A percentile compares a stretch with the other conserved stretches of the same genome.
Conservation (phyloP, 37 sponge, comb jelly and placozoan species). For the Corticium candelabrum region DNA sequence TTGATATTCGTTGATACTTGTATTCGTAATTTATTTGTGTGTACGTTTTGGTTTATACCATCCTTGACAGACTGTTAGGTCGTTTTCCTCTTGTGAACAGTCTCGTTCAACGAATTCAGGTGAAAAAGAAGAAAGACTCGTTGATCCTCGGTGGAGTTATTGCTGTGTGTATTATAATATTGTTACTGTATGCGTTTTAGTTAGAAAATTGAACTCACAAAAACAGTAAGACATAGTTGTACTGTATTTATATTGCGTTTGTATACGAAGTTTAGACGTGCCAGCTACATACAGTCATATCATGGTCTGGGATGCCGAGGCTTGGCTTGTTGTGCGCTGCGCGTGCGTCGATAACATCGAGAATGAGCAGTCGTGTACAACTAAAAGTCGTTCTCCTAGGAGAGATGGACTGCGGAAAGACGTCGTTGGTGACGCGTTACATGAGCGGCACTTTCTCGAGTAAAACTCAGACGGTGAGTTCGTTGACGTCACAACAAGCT, state of each 20-base stretch:
- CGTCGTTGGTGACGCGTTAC: conserved; percentile 9
- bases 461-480: neutral
- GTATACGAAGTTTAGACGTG: no score
- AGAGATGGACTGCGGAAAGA: conserved; percentile 11
- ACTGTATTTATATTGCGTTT: no score
- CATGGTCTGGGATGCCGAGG: no score
- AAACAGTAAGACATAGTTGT: no score
- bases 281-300: no score
- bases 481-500: neutral
- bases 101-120: conserved; percentile 84
- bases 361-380: neutral
- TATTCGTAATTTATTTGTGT: no score
- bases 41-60: no score
- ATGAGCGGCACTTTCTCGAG: conserved; percentile 1
- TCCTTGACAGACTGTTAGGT: conserved; percentile 35
- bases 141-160: conserved; percentile 92
- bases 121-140: conserved; percentile 79
- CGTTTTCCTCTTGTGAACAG: conserved; percentile 92
- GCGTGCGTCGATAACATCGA: neutral
- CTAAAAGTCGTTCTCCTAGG: conserved; percentile 9
- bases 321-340: no score
- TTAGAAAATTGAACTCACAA: no score
- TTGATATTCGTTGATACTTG: neutral
- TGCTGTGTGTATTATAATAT: conserved; percentile 84
- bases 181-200: conserved; percentile 66